Evolutionary conservation across 2,113 vertebrate genomes (phyloP).

Genomic region (Anguilla japonica): DNA sequence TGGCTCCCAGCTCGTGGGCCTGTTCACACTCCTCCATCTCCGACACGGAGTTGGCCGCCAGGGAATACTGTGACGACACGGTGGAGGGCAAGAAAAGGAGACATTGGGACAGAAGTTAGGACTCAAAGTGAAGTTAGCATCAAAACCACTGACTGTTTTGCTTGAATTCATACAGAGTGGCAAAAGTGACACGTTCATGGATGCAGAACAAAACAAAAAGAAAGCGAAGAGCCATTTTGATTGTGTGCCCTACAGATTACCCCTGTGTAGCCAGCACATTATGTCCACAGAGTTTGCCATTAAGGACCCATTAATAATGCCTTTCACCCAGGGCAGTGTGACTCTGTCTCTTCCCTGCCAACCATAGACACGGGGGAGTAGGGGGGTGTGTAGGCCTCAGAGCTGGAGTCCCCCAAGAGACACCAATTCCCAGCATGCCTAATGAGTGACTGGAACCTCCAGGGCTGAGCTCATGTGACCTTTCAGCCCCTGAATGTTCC

Average conservation of each 20-base stretch:
- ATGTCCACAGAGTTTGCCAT: neutral
- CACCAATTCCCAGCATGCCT: neutral
- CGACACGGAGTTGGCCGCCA: constrained; percentile 66
- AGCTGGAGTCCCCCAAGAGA: neutral
- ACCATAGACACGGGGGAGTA: neutral
- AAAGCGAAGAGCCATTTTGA: neutral
- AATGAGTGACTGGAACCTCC: too few relatives aligned
- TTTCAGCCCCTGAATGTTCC: neutral
- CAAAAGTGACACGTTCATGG: neutral
- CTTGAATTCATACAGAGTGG: neutral
- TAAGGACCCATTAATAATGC: neutral
- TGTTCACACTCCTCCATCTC: constrained; percentile 86
- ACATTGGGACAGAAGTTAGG: too few relatives aligned
- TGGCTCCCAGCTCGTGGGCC: constrained; percentile 86
- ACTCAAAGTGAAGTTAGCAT: too few relatives aligned
- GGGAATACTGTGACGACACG: constrained; percentile 77
- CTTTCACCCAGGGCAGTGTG: neutral
- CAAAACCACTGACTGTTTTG: neutral
- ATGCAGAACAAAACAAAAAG: neutral
- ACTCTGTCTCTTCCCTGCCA: neutral
- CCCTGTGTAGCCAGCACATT: neutral
- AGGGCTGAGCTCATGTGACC: neutral
- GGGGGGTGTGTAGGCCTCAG: neutral
- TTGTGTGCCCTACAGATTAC: neutral
- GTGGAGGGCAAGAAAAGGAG: constrained; percentile 4